A percentile compares a stretch with the other conserved stretches of the same genome.
phyloP scores from a whole-genome alignment of 2,888 invertebrate genomes.

The Congeria kusceri region DNA sequence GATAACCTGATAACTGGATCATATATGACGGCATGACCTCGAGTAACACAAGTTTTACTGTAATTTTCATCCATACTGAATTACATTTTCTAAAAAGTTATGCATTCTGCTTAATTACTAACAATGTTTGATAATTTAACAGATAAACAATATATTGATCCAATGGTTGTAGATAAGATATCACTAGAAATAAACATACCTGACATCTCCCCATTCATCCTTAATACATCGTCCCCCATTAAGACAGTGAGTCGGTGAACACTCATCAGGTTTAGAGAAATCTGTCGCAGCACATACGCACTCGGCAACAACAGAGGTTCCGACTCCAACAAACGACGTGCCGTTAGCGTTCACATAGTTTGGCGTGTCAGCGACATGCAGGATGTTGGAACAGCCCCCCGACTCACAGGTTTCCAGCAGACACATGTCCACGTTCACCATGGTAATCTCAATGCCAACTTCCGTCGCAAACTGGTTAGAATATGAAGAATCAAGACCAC shows the following conservation, averaged over 20 bases:
- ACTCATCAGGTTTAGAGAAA: constrained; percentile 94
- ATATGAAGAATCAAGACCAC: not conserved
- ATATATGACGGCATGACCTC: too few species aligned
- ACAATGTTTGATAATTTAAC: too few species aligned
- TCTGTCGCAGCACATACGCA: constrained; percentile 86
- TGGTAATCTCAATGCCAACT: constrained; percentile 97
- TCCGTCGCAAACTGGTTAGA: constrained; percentile 91
- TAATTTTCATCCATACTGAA: too few species aligned
- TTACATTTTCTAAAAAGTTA: too few species aligned
- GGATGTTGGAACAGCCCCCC: constrained; percentile 96
- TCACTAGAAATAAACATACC: constrained; percentile 61
- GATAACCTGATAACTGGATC: too few species aligned
- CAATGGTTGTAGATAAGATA: too few species aligned
- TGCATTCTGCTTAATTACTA: too few species aligned
- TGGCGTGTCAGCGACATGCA: constrained; percentile 87
- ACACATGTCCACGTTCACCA: constrained; percentile 95
- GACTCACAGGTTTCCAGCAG: constrained; percentile 80
- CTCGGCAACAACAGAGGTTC: constrained; percentile 96
- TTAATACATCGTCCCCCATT: constrained; percentile 97
- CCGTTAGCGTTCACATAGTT: constrained; percentile 97
- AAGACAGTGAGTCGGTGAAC: constrained; percentile 89
- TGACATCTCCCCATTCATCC: constrained; percentile 75
- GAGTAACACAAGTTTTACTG: too few species aligned
- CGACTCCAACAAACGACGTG: constrained; percentile 97
- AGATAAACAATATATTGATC: too few species aligned